A percentile compares a stretch with the other conserved stretches of the same genome.
phyloP scores from a whole-genome alignment of 2,888 invertebrate species.

The Diogma glabrata region DNA sequence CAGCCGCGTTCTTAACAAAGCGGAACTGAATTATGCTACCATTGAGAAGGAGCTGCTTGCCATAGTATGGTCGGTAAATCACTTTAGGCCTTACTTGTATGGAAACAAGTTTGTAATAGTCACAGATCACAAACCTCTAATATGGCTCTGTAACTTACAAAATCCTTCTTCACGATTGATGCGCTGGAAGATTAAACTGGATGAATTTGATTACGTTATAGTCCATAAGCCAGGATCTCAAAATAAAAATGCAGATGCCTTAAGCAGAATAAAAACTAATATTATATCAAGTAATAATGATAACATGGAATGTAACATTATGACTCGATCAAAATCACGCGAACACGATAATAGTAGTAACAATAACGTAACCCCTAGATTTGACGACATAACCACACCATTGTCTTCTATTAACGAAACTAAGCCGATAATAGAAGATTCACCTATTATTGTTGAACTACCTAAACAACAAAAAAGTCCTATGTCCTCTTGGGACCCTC shows the following conservation, averaged over 20 bases:
- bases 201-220: slow-evolving; percentile 22
- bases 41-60: slow-evolving; percentile 12
- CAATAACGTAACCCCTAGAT: no score
- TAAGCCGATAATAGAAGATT: no score
- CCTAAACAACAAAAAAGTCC: no score
- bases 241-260: slow-evolving; percentile 19
- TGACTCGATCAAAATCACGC: no score
- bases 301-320: no score
- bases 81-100: slow-evolving; percentile 23
- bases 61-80: slow-evolving; percentile 6
- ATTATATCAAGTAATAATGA: no score
- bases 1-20: slow-evolving; percentile 20
- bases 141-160: slow-evolving; percentile 19
- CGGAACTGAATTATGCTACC: slow-evolving; percentile 16
- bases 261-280: no score
- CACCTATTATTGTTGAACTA: no score
- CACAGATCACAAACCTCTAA: slow-evolving; percentile 24
- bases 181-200: slow-evolving; percentile 23
- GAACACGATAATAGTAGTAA: no score
- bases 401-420: no score
- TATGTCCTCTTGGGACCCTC: no score
- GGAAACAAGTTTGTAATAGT: slow-evolving; percentile 22
- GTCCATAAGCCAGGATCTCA: slow-evolving; percentile 18
- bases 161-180: slow-evolving; percentile 21
- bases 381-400: no score